Conservation (phyloP, 2,888 invertebrate genomes). For the Troides aeacus region DNA sequence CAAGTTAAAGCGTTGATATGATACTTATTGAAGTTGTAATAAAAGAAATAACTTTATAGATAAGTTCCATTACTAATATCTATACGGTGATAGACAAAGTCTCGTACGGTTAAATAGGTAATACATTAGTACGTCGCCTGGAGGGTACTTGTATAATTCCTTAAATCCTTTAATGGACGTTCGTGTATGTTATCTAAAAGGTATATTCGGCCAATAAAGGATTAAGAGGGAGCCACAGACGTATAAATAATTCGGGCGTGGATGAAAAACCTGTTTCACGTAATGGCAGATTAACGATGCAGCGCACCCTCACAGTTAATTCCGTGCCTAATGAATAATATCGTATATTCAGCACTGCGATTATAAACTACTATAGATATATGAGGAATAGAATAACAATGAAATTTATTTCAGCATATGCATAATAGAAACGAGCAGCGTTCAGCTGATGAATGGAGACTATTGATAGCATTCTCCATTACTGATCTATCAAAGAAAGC, state of each 20-base stretch:
- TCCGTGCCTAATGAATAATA: slow-evolving; percentile 16
- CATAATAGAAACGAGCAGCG: too few species aligned
- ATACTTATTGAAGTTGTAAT: too few species aligned
- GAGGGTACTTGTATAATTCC: slow-evolving; percentile 54
- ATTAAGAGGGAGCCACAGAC: slow-evolving; percentile 26
- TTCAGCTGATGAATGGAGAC: too few species aligned
- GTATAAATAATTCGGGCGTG: slow-evolving; percentile 34
- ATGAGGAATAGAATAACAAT: too few species aligned
- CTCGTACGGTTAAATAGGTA: slow-evolving; percentile 38
- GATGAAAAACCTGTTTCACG: slow-evolving; percentile 20
- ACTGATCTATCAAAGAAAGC: too few species aligned
- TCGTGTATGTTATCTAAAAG: slow-evolving; percentile 58
- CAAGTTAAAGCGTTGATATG: too few species aligned
- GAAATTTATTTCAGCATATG: too few species aligned
- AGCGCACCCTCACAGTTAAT: slow-evolving; percentile 5
- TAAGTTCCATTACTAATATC: too few species aligned
- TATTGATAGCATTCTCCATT: too few species aligned
- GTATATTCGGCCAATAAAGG: slow-evolving; percentile 45
- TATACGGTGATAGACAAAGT: not conserved
- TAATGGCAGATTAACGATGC: slow-evolving; percentile 23
- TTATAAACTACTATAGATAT: too few species aligned
- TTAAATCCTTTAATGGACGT: slow-evolving; percentile 71
- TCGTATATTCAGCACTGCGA: too few species aligned
- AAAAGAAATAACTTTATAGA: too few species aligned
- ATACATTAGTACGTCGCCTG: slow-evolving; percentile 38